A percentile compares a stretch with the other conserved stretches of the same genome.
Conservation (phyloP, 2,888 invertebrate species). For the Trichopoda pennipes region DNA sequence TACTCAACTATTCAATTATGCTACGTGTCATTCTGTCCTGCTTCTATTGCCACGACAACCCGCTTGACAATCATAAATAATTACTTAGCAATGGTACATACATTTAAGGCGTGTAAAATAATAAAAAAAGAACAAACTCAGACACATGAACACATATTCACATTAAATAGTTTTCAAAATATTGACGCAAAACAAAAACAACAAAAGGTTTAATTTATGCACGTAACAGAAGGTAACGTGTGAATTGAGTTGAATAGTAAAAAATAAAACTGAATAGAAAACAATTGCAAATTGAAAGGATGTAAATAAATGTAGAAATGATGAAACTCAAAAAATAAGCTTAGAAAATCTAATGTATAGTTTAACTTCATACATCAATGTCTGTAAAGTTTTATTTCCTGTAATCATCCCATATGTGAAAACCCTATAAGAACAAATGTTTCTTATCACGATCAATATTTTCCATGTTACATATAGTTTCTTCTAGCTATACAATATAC, state of each 20-base stretch:
- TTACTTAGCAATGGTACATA: constrained; percentile 61
- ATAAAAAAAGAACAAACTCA: constrained; percentile 6
- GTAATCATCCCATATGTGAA: too few relatives aligned
- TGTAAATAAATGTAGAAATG: not conserved
- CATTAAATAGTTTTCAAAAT: not conserved
- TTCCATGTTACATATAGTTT: too few relatives aligned
- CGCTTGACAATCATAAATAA: constrained; percentile 64
- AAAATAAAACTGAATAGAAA: not conserved
- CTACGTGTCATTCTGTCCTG: constrained; percentile 54
- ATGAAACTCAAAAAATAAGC: not conserved
- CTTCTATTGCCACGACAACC: constrained; percentile 29
- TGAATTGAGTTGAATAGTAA: constrained; percentile 2
- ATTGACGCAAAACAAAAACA: constrained; percentile 2
- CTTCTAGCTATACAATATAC: too few relatives aligned
- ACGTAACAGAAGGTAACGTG: constrained; percentile 55
- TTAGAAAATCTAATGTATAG: not conserved
- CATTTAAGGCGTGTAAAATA: constrained; percentile 60
- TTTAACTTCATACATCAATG: too few relatives aligned
- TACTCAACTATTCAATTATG: constrained; percentile 58
- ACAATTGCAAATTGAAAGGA: constrained; percentile 11
- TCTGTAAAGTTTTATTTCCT: too few relatives aligned
- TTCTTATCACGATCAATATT: too few relatives aligned
- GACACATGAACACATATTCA: not conserved
- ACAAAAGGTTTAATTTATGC: constrained; percentile 59
- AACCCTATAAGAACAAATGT: too few relatives aligned